phyloP scores from a whole-genome alignment of 2,888 invertebrate species.

The Pseudococcus longispinus region DNA sequence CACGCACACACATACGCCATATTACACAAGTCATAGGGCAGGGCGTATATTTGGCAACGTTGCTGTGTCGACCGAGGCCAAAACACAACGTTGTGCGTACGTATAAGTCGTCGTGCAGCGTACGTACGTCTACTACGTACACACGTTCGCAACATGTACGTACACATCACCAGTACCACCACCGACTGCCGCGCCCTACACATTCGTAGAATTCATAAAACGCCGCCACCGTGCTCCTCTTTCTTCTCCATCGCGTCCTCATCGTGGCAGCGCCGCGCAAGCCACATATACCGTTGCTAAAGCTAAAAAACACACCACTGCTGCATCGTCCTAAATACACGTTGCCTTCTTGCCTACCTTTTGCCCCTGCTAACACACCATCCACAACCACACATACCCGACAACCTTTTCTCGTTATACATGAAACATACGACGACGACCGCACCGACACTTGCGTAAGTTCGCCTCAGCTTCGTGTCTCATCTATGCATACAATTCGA shows the following conservation, averaged over 20 bases:
- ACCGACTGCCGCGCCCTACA: neutral
- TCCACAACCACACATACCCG: neutral
- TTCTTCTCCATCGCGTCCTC: neutral
- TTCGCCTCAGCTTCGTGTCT: neutral
- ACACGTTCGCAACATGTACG: neutral
- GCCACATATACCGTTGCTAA: neutral
- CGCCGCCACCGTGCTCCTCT: neutral
- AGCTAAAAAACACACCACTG: neutral
- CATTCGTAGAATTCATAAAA: constrained; percentile 1
- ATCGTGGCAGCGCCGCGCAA: neutral
- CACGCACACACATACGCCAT: neutral
- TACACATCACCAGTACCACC: neutral
- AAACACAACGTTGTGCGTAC: neutral
- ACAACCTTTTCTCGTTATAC: neutral
- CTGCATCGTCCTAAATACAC: neutral
- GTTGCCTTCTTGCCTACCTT: no score
- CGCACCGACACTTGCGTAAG: no score
- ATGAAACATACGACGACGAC: no score
- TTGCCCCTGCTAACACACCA: no score
- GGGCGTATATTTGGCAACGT: neutral
- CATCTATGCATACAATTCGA: no score
- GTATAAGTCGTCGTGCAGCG: neutral
- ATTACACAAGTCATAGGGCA: neutral
- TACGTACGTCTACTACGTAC: neutral
- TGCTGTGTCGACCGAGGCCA: constrained; percentile 8